These are phyloP conservation scores for Dinomys branickii DNA, from an alignment of 2,113 vertebrate species.

Conservation along the genomic window DNA sequence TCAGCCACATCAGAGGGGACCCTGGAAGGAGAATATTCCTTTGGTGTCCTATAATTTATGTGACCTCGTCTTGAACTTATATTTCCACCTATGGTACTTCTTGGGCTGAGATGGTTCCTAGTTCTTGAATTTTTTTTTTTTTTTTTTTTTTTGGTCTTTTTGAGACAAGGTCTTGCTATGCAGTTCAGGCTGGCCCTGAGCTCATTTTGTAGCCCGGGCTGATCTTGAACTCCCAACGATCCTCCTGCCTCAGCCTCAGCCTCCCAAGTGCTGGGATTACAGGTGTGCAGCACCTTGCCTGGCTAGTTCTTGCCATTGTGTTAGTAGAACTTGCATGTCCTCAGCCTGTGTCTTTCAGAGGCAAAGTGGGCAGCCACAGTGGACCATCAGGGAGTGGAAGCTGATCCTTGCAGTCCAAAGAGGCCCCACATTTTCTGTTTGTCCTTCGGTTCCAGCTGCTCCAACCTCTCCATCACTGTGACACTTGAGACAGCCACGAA, in stretches of 20 bases:
- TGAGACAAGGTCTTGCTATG: too few relatives aligned
- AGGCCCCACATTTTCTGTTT: neutral
- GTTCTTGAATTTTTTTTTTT: too few relatives aligned
- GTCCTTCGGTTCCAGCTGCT: constrained; percentile 11
- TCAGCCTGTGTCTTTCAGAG: neutral
- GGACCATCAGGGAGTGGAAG: neutral
- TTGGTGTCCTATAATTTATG: too few relatives aligned
- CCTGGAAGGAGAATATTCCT: neutral
- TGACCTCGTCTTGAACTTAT: neutral
- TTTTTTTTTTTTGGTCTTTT: too few relatives aligned
- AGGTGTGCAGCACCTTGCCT: too few relatives aligned
- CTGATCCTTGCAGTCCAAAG: neutral
- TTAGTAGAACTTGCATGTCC: neutral
- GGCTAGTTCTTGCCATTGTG: neutral
- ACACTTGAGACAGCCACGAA: constrained; percentile 67
- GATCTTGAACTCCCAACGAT: too few relatives aligned
- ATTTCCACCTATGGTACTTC: neutral
- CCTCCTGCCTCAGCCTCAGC: too few relatives aligned
- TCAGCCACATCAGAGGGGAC: neutral
- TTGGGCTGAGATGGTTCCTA: neutral
- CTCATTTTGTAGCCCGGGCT: too few relatives aligned
- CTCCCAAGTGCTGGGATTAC: too few relatives aligned
- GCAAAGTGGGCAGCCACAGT: rapidly evolving
- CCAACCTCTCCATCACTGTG: constrained; percentile 52
- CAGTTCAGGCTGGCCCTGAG: too few relatives aligned